Evolutionary conservation across 2,888 invertebrate genomes (phyloP).

Genomic region (Drosophila falleni): DNA sequence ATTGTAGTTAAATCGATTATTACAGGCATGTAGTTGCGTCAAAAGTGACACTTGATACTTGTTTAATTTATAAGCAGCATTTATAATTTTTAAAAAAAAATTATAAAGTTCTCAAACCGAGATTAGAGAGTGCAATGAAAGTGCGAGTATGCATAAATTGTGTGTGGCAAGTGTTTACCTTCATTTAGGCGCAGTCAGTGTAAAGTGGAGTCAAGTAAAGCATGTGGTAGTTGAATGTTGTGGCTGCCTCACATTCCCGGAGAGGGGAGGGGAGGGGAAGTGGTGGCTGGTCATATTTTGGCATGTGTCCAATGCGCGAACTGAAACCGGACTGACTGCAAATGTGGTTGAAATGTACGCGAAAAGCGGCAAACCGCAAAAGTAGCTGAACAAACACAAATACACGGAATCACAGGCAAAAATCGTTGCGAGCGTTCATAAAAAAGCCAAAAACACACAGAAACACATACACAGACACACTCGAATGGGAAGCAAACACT

Average conservation of each 20-base stretch:
- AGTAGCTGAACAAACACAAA: slow-evolving; percentile 83
- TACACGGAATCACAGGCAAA: slow-evolving; percentile 61
- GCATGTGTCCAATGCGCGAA: slow-evolving; percentile 68
- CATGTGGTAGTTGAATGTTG: slow-evolving; percentile 45
- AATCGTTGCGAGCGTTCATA: slow-evolving; percentile 57
- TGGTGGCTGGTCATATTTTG: slow-evolving; percentile 46
- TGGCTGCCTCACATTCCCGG: slow-evolving; percentile 13
- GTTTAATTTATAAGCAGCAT: neutral
- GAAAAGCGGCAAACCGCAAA: slow-evolving; percentile 83
- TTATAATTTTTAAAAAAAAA: neutral
- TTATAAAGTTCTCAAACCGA: neutral
- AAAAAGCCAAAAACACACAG: slow-evolving; percentile 19
- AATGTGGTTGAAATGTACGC: slow-evolving; percentile 79
- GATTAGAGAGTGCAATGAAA: neutral
- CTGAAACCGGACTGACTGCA: slow-evolving; percentile 69
- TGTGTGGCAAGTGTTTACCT: slow-evolving; percentile 50
- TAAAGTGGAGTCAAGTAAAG: slow-evolving; percentile 56
- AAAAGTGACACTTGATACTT: neutral
- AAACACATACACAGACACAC: neutral
- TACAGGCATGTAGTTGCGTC: neutral
- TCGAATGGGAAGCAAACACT: slow-evolving; percentile 52
- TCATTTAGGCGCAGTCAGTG: slow-evolving; percentile 47
- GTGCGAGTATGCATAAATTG: slow-evolving; percentile 34
- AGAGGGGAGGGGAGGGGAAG: neutral
- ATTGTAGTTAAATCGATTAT: neutral